A percentile compares a stretch with the other conserved stretches of the same genome.
Conservation (phyloP, 2,113 vertebrate species). For the Meriones unguiculatus region DNA sequence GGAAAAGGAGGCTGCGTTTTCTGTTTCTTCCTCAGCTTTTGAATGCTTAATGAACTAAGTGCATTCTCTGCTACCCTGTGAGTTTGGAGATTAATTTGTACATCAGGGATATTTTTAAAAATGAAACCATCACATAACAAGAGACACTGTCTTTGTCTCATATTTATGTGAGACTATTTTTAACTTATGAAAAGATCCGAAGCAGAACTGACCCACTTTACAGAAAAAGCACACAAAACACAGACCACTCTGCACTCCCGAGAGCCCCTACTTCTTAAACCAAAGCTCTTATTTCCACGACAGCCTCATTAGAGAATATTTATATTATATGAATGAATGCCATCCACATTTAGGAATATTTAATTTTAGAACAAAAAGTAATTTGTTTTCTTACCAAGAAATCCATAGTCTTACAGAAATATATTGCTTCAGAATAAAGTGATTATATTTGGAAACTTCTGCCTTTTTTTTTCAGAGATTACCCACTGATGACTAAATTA, state of each 20-base stretch:
- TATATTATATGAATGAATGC: neutral
- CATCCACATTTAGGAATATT: neutral
- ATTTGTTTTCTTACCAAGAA: neutral
- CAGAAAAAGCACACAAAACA: neutral
- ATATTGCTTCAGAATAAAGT: neutral
- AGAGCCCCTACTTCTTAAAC: neutral
- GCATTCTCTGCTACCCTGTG: too few species aligned
- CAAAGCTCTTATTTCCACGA: neutral
- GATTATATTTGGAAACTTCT: slow-evolving; percentile 9
- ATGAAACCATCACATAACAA: neutral
- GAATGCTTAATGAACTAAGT: slow-evolving; percentile 1
- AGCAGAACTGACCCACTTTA: neutral
- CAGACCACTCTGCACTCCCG: neutral
- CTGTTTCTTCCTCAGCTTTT: neutral
- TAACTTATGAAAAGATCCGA: slow-evolving; percentile 17
- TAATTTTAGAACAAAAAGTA: slow-evolving; percentile 11
- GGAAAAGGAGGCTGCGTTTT: neutral
- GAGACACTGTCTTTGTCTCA: neutral
- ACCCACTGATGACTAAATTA: neutral
- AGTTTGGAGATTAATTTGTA: neutral
- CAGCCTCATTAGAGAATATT: slow-evolving; percentile 2
- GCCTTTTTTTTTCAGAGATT: neutral
- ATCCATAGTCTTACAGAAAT: neutral
- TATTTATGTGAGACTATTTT: slow-evolving; percentile 29
- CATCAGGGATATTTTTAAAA: neutral